A percentile compares a stretch with the other conserved stretches of the same genome.
phyloP scores from a whole-genome alignment of 1,140 invertebrate genomes.

The Drosophila willistoni region DNA sequence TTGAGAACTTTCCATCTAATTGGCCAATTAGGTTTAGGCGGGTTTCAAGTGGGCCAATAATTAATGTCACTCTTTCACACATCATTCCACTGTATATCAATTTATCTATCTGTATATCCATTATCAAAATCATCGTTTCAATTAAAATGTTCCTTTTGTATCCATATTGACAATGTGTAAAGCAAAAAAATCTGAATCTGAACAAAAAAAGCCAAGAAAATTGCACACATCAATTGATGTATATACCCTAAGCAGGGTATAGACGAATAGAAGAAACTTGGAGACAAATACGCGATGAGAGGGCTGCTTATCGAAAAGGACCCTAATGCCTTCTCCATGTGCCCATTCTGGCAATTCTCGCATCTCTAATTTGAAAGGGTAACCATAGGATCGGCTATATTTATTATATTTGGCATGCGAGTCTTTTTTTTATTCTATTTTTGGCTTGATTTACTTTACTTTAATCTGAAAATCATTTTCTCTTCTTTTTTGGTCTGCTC shows the following conservation, averaged over 20 bases:
- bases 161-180: slow-evolving; percentile 18
- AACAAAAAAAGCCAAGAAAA: background rate
- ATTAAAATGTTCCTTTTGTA: slow-evolving; percentile 1
- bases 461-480: slow-evolving; percentile 68
- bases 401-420: no score
- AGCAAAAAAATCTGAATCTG: background rate
- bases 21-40: slow-evolving; percentile 5
- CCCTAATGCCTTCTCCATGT: no score
- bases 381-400: background rate
- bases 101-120: background rate
- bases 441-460: slow-evolving; percentile 63
- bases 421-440: slow-evolving; percentile 28
- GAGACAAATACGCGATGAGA: no score
- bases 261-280: no score
- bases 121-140: slow-evolving; percentile 7
- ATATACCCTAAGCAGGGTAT: no score
- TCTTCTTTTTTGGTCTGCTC: background rate
- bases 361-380: background rate
- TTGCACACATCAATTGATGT: slow-evolving; percentile 3
- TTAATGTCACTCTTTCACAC: slow-evolving; percentile 2
- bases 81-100: background rate
- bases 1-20: background rate
- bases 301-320: no score
- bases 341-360: no score
- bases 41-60: slow-evolving; percentile 1